Conservation (phyloP, 2,888 invertebrate genomes). For the Orchesellides sinensis region DNA sequence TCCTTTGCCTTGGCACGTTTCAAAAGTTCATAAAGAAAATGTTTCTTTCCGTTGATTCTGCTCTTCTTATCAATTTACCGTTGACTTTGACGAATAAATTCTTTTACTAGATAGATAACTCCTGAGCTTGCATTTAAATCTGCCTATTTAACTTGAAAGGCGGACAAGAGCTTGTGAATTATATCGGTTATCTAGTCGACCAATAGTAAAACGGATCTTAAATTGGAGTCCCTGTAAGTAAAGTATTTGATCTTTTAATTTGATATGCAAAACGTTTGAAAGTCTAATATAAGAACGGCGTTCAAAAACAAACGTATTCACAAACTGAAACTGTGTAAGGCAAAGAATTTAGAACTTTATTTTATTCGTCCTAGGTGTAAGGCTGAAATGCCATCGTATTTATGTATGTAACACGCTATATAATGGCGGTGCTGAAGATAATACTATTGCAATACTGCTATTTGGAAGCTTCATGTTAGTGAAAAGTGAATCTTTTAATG, state of each 20-base stretch:
- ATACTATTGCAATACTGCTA: no score
- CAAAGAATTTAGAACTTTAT: background rate
- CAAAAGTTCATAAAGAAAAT: conserved; percentile 2
- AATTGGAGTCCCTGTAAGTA: background rate
- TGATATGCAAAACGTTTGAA: no score
- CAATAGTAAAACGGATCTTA: background rate
- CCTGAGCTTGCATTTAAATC: conserved; percentile 38
- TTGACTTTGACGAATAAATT: background rate
- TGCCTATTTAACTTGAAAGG: conserved; percentile 13
- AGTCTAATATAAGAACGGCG: no score
- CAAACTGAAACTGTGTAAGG: background rate
- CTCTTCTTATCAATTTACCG: conserved; percentile 13
- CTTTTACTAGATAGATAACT: background rate
- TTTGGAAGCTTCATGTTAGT: no score
- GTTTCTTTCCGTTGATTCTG: background rate
- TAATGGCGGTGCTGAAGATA: no score
- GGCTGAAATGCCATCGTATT: no score
- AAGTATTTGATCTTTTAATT: no score
- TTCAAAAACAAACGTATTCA: background rate
- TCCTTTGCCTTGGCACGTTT: conserved; percentile 32
- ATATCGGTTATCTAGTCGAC: background rate
- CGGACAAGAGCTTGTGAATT: background rate
- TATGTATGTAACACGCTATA: no score
- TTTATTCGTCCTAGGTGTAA: background rate
- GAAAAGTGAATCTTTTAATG: no score